Conservation (phyloP, 2,113 vertebrate species). For the Oryzias celebensis region DNA sequence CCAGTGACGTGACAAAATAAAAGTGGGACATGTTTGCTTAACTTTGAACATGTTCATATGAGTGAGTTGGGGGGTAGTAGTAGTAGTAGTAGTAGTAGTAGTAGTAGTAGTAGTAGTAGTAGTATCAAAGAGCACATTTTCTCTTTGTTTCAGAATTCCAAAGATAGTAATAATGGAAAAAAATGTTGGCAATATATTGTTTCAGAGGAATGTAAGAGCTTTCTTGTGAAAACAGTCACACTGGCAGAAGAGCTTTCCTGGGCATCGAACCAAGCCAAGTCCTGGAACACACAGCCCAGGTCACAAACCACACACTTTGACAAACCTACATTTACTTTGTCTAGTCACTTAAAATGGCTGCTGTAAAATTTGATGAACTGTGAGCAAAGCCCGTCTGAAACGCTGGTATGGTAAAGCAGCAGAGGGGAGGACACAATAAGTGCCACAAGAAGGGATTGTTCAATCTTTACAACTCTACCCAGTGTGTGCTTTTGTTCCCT, state of each 20-base stretch:
- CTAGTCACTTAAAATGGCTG: conserved; percentile 69
- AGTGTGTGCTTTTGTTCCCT: too few relatives aligned
- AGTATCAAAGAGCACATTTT: neutral
- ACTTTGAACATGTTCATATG: neutral
- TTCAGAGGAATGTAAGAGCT: conserved; percentile 66
- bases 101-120: too few relatives aligned
- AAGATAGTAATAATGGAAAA: conserved; percentile 12
- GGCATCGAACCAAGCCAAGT: conserved; percentile 63
- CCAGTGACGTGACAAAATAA: neutral
- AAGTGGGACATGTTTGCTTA: neutral
- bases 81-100: too few relatives aligned
- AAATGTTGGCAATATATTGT: conserved; percentile 61
- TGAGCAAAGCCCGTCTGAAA: conserved; percentile 46
- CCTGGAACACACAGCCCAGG: conserved; percentile 55
- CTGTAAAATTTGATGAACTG: conserved; percentile 61
- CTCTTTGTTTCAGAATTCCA: neutral
- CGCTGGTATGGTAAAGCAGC: conserved; percentile 18
- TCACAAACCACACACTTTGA: conserved; percentile 65
- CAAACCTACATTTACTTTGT: conserved; percentile 64
- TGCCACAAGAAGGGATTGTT: neutral
- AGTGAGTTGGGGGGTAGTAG: conserved; percentile 15
- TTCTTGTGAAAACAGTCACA: conserved; percentile 59
- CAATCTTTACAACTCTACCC: neutral
- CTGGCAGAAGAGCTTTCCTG: conserved; percentile 55
- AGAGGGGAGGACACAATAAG: conserved; percentile 8